Evolutionary conservation across 2,797 vertebrate species (phyloP).

Genomic region (Catamblyrhynchus diadema): DNA sequence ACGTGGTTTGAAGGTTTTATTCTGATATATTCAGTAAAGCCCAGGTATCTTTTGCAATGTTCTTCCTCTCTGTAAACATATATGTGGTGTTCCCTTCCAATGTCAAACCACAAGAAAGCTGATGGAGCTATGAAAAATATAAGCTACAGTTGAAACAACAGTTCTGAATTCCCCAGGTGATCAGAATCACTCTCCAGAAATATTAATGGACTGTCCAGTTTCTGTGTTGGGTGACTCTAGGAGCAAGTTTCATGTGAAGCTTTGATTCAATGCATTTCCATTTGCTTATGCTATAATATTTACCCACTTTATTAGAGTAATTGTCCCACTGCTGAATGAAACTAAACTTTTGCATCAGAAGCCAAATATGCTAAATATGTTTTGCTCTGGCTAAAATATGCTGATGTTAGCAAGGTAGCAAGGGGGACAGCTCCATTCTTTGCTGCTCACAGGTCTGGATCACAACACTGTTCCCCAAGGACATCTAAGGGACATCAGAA

Average conservation of each 20-base stretch:
- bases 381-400: background rate
- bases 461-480: background rate
- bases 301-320: background rate
- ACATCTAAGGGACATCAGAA: background rate
- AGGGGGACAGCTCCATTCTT: background rate
- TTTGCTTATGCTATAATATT: background rate
- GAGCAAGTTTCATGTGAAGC: background rate
- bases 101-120: background rate
- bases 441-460: background rate
- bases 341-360: background rate
- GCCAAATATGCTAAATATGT: background rate
- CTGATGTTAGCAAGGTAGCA: background rate
- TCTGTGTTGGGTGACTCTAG: background rate
- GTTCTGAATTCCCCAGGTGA: background rate
- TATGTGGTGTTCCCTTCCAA: background rate
- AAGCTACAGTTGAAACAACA: background rate
- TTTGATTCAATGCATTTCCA: background rate
- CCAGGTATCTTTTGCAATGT: background rate
- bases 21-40: background rate
- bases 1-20: background rate
- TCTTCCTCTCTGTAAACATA: background rate
- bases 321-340: background rate
- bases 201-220: background rate
- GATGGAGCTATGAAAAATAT: background rate
- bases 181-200: background rate